Conservation (phyloP, 2,888 invertebrate species). For the Tipula vernalis region DNA sequence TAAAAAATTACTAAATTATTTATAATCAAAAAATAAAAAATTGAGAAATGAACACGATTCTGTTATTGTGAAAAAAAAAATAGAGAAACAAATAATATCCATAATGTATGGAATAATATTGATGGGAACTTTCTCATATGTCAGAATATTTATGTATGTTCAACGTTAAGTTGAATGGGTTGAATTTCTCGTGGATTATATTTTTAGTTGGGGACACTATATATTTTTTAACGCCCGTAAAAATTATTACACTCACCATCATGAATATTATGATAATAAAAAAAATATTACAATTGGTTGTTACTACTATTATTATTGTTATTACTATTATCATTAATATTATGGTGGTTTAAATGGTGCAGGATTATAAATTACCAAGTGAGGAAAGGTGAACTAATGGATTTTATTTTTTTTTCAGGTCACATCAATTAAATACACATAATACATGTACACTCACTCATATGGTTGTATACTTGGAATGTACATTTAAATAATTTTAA, state of each 20-base stretch:
- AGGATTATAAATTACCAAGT: not conserved
- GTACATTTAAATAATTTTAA: not conserved
- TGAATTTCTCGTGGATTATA: not conserved
- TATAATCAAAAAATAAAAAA: not conserved
- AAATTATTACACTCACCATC: not conserved
- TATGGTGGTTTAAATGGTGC: not conserved
- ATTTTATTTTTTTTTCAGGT: not conserved
- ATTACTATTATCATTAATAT: not conserved
- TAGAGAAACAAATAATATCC: not conserved
- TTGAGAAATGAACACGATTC: not conserved
- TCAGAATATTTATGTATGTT: not conserved
- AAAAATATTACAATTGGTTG: not conserved
- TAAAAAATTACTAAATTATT: not conserved
- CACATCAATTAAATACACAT: not conserved
- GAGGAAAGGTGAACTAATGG: not conserved
- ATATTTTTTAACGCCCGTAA: not conserved
- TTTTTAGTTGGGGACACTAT: not conserved
- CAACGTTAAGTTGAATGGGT: not conserved
- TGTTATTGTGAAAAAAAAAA: not conserved
- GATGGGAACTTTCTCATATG: not conserved
- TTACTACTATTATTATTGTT: not conserved
- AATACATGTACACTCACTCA: not conserved
- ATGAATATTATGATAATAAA: not conserved
- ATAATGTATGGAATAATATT: not conserved
- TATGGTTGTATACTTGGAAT: not conserved